Conservation (phyloP, 2,888 invertebrate genomes). For the Drosophila sordidula region DNA sequence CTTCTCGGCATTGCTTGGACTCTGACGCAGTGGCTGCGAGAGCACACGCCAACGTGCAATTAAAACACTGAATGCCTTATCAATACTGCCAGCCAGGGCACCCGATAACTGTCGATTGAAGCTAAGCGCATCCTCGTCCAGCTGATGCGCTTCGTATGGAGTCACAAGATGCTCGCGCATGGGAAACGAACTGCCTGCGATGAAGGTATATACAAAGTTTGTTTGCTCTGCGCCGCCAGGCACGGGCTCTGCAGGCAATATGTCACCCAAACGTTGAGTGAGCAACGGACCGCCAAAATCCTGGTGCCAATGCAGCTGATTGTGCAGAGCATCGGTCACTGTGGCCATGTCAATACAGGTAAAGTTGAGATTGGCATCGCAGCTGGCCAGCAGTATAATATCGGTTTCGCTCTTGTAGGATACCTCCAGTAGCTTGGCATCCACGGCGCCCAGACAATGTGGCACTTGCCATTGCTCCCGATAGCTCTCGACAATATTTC, state of each 20-base stretch:
- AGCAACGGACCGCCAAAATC: constrained; percentile 32
- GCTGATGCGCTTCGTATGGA: neutral
- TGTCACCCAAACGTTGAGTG: neutral
- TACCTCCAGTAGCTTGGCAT: constrained; percentile 26
- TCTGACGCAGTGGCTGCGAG: constrained; percentile 15
- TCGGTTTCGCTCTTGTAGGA: constrained; percentile 13
- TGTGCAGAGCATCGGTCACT: neutral
- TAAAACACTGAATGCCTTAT: constrained; percentile 27
- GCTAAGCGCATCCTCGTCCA: constrained; percentile 1
- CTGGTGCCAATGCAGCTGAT: constrained; percentile 25
- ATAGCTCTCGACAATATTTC: constrained; percentile 18
- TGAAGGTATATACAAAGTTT: constrained; percentile 9
- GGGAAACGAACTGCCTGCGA: constrained; percentile 26
- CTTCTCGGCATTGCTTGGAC: constrained; percentile 20
- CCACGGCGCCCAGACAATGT: constrained; percentile 42
- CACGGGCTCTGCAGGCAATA: constrained; percentile 6
- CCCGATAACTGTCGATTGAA: constrained; percentile 25
- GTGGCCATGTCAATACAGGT: constrained; percentile 26
- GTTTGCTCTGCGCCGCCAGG: neutral
- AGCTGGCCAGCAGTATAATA: constrained; percentile 34
- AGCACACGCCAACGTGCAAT: constrained; percentile 36
- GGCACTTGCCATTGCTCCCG: constrained; percentile 18
- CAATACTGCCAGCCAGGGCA: constrained; percentile 20
- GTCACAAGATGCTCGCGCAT: constrained; percentile 22
- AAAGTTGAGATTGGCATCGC: constrained; percentile 33